These are phyloP conservation scores for Chelonus insularis DNA, from an alignment of 1,140 invertebrate genomes.

Conservation along the genomic window DNA sequence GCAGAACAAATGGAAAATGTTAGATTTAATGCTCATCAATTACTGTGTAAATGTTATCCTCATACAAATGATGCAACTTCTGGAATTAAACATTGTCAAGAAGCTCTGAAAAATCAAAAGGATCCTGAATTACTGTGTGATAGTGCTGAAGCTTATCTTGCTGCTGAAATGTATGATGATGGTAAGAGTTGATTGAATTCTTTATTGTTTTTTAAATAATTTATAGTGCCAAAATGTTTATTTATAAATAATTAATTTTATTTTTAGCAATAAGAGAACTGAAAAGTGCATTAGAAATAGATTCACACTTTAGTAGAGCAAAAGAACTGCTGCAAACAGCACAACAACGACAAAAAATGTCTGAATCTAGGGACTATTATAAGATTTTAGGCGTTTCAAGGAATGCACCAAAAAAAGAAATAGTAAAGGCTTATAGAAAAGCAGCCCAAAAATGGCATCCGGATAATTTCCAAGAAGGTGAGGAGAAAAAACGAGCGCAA, in stretches of 20 bases:
- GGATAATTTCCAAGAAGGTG: conserved; percentile 87
- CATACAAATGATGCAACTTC: conserved; percentile 55
- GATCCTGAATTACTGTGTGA: conserved; percentile 85
- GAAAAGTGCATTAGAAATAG: conserved; percentile 83
- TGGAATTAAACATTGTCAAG: conserved; percentile 76
- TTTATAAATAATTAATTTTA: conserved; percentile 28
- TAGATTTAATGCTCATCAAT: conserved; percentile 72
- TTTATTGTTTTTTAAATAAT: conserved; percentile 4
- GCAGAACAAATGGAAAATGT: conserved; percentile 76
- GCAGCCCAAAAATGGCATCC: conserved; percentile 99
- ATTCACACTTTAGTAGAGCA: conserved; percentile 78
- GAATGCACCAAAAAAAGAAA: conserved; percentile 89
- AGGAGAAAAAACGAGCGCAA: conserved; percentile 93
- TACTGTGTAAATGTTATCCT: conserved; percentile 75
- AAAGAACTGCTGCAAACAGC: conserved; percentile 88
- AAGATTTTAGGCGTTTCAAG: conserved; percentile 90
- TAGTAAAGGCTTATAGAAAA: conserved; percentile 96
- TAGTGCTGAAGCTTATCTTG: conserved; percentile 88
- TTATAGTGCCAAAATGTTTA: conserved; percentile 7
- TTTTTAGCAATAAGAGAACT: conserved; percentile 83
- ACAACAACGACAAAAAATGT: conserved; percentile 91
- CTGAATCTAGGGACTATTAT: conserved; percentile 96
- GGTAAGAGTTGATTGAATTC: conserved; percentile 63
- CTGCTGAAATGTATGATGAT: conserved; percentile 90
- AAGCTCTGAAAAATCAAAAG: conserved; percentile 77